Evolutionary conservation across 2,113 vertebrate genomes (phyloP), one percentile per base, ranked within the genome.

Genomic region (Cololabis saira): DNA sequence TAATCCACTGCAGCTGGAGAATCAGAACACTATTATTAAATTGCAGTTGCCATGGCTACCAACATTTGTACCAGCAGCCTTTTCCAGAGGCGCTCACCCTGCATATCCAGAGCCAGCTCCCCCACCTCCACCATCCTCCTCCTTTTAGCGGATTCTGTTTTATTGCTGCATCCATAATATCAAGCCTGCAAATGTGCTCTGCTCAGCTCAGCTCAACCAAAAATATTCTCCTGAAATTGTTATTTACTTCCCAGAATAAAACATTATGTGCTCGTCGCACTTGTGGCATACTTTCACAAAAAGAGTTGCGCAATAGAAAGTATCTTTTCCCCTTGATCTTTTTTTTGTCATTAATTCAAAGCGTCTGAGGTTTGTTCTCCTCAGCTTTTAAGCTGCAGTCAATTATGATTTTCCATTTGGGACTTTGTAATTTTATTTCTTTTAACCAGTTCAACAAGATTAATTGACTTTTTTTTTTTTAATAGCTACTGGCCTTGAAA

Each of bases 1-100:
- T 98, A 98, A 98, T 98, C 96, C 96, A 89, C 92, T 96, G 97
- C 96, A 96, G 97, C 96, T 98, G 96, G 95, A 96, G 95, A 95
- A 94, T 91, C 92, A 88, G 95, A 96, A 96, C 90, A 91, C 91
- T 93, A 90, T 97, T 98, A 98, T 97, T 97, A 98, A 96, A 95
- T 96, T 96, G 95, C 94, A 92, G 97, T 98, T 97, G 92, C 98
- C 89, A 98, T 98, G 95, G 95, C 93, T 94, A 98, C 97, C 89
- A 88, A 71, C 86, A 91, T 96, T 98, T 95, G 94, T 94, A 95
- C 92, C 93, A 87, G 91, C 87, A 85, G 90, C 93, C 94, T 87
- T 93, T 95, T 66, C 95, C 93, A 92, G 92, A 93, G 94, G 92
- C 88, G 70, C 64, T 77, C 77, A 61, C 81, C 80, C 79, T 77